Base-by-base conservation (phyloP, 1,140 invertebrate species). In the Ptiloglossa arizonensis region DNA sequence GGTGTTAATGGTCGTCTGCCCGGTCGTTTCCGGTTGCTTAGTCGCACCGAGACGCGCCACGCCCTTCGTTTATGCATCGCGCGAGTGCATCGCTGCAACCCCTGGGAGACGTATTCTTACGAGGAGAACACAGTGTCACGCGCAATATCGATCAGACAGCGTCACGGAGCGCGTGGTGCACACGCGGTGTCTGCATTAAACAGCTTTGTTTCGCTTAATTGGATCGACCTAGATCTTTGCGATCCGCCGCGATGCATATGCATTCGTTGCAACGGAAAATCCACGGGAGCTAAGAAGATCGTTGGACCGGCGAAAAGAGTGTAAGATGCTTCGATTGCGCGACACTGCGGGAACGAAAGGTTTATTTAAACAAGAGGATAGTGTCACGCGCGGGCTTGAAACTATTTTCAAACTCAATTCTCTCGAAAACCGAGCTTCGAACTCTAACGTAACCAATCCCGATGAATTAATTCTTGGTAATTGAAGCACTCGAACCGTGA, bases 191-290 rank as follows among this genome's bases (percentile, higher is more conserved):
- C 52, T 72, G 60, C 76, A 79, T 75, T 87, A 83, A 87, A 84
- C 69, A 82, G 56, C 75, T 84, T 76, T 87, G 82, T 87, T 82
- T 86, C 81, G 64, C 72, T 77, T 82, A 87, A 87, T 86, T 87
- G 73, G 83, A 64, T 79, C 54, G 80, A 82, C 84, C 84, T 35
- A 86, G 84, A 85, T 86, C 35, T 41, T 63, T n/a, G 29, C 35
- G 64, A 82, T 79, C 70, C 38, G 50, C 62, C 35, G 52, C 74
- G 67, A 85, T 85, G 74, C 66, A 86, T 86, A 80, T 59, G 71
- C 69, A 74, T 52, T 32, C 29, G 19, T 29, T 35, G 8, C 27
- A 15, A 13, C 15, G 19, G 35, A 27, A 71, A 63, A 71, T 70
- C 38, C 0, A 3, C 19, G 5, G 5, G 48, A 50, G 19, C 48